Conservation (phyloP, 2,113 vertebrate species). For the Verasper variegatus region DNA sequence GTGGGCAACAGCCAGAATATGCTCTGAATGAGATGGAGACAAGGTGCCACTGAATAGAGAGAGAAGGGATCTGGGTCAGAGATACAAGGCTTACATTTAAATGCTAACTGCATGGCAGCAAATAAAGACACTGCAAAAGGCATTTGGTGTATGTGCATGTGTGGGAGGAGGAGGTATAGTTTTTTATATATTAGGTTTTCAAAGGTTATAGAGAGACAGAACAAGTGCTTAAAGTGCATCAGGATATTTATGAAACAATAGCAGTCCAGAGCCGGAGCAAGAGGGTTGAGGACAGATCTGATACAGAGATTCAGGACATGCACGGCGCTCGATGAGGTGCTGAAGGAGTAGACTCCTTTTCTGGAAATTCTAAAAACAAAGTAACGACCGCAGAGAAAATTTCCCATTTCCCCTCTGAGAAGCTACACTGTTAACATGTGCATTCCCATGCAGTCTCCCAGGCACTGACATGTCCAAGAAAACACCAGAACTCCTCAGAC, state of each 20-base stretch:
- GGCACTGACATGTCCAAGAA: slow-evolving; percentile 2
- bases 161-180: neutral
- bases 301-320: neutral
- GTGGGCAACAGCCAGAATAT: slow-evolving; percentile 34
- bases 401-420: slow-evolving; percentile 19
- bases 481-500: neutral
- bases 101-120: neutral
- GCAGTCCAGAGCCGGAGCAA: neutral
- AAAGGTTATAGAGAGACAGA: neutral
- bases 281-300: neutral
- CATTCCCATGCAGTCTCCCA: neutral
- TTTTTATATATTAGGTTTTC: neutral
- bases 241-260: too few relatives aligned
- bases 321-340: slow-evolving; percentile 19
- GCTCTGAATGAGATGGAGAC: slow-evolving; percentile 13
- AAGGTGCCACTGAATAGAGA: slow-evolving; percentile 22
- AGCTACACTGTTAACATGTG: neutral
- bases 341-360: slow-evolving; percentile 8
- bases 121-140: slow-evolving; percentile 9
- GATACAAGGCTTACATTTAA: slow-evolving; percentile 7
- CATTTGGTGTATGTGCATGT: neutral
- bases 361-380: slow-evolving; percentile 32
- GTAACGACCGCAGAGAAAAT: slow-evolving; percentile 30
- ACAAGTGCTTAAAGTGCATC: too few relatives aligned
- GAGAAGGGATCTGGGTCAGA: slow-evolving; percentile 44